Evolutionary conservation across 1,140 invertebrate genomes (phyloP).

Genomic region (Lasioglossum albipes): DNA sequence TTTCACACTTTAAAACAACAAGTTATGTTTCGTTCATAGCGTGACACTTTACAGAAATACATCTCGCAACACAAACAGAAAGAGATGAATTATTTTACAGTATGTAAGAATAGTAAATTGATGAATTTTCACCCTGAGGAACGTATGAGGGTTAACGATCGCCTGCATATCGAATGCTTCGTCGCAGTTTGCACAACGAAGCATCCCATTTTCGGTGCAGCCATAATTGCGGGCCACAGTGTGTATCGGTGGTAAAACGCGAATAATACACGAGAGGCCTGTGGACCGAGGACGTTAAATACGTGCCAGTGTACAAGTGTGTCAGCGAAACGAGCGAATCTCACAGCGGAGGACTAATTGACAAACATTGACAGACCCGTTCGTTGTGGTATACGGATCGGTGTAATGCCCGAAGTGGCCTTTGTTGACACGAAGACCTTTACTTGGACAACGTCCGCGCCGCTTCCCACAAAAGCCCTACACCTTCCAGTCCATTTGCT

Average conservation of each 20-base stretch:
- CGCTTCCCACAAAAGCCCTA: constrained; percentile 58
- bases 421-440: constrained; percentile 71
- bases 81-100: too few relatives aligned
- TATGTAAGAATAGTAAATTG: too few relatives aligned
- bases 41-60: too few relatives aligned
- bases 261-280: background rate
- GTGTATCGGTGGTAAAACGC: constrained; percentile 2
- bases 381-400: constrained; percentile 52
- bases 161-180: too few relatives aligned
- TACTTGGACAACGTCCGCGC: constrained; percentile 45
- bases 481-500: constrained; percentile 69
- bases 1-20: too few relatives aligned
- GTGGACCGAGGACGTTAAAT: background rate
- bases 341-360: constrained; percentile 67
- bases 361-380: constrained; percentile 71
- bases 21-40: too few relatives aligned
- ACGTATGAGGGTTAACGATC: too few relatives aligned
- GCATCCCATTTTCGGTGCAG: background rate
- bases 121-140: too few relatives aligned
- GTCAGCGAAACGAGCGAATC: constrained; percentile 54
- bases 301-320: constrained; percentile 30
- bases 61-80: too few relatives aligned
- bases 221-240: background rate
- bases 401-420: constrained; percentile 60
- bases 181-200: background rate